A percentile compares a stretch with the other conserved stretches of the same genome.
These are phyloP conservation scores for Zootoca vivipara DNA, from an alignment of 2,113 vertebrate species.

Conservation along the genomic window DNA sequence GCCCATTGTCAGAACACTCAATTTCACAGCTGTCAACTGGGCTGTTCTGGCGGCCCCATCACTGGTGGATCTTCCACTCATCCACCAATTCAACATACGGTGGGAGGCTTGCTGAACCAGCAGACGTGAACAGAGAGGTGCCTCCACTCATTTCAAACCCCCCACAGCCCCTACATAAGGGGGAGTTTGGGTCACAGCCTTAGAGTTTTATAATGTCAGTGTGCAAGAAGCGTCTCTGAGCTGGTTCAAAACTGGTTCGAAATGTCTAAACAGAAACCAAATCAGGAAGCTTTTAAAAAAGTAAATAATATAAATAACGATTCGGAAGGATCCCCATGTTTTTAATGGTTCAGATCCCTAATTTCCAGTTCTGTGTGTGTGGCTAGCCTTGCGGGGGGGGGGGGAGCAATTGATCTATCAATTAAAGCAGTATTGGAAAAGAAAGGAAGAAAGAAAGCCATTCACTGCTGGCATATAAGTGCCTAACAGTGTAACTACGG, in stretches of 20 bases:
- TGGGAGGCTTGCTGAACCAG: no score
- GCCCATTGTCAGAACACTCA: no score
- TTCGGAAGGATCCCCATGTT: neutral
- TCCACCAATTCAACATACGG: no score
- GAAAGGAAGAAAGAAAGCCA: constrained; percentile 28
- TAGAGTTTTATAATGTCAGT: neutral
- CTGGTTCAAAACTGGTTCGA: neutral
- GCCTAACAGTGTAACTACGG: neutral
- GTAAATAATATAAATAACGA: neutral
- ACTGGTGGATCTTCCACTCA: no score
- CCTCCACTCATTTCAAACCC: no score
- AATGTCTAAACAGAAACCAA: neutral
- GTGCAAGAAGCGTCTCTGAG: neutral
- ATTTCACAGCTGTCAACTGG: no score
- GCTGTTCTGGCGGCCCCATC: no score
- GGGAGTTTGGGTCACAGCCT: neutral
- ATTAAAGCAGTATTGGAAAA: no score
- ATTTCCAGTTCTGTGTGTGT: neutral
- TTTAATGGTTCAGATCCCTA: neutral
- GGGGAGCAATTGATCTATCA: no score
- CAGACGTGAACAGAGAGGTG: no score
- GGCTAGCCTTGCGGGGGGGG: neutral
- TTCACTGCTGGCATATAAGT: no score
- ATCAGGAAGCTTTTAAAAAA: neutral
- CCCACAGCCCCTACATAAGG: neutral